Conservation (phyloP, 2,113 vertebrate species). For the Chaetura pelagica region DNA sequence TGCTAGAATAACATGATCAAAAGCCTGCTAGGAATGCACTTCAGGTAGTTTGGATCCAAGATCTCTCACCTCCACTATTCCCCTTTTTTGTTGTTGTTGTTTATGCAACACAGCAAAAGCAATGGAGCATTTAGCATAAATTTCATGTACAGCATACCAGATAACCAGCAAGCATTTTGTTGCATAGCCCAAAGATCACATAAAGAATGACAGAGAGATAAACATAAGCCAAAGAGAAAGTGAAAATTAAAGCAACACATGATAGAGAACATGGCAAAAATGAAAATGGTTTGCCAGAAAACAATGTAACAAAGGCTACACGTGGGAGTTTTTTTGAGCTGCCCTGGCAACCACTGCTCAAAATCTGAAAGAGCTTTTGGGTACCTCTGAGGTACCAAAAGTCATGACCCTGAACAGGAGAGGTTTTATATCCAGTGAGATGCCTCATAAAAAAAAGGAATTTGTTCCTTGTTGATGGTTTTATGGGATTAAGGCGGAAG, state of each 20-base stretch:
- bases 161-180: conserved; percentile 1
- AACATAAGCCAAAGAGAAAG: conserved; percentile 14
- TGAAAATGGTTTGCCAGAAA: not conserved
- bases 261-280: not conserved
- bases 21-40: not conserved
- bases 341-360: not conserved
- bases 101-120: not conserved
- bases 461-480: not conserved
- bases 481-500: not conserved
- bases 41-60: not conserved
- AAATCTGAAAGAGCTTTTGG: not conserved
- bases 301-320: not conserved
- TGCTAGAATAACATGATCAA: not conserved
- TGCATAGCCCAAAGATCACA: not conserved
- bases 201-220: not conserved
- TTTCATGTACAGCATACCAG: not conserved
- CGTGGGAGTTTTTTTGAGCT: not conserved
- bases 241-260: conserved; percentile 23
- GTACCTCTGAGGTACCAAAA: not conserved
- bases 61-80: not conserved
- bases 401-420: not conserved
- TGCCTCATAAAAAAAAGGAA: not conserved
- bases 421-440: not conserved
- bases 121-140: not conserved
- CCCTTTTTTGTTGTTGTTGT: not conserved